Evolutionary conservation across 2,888 invertebrate species (phyloP).

Genomic region (Platypus cylindrus): DNA sequence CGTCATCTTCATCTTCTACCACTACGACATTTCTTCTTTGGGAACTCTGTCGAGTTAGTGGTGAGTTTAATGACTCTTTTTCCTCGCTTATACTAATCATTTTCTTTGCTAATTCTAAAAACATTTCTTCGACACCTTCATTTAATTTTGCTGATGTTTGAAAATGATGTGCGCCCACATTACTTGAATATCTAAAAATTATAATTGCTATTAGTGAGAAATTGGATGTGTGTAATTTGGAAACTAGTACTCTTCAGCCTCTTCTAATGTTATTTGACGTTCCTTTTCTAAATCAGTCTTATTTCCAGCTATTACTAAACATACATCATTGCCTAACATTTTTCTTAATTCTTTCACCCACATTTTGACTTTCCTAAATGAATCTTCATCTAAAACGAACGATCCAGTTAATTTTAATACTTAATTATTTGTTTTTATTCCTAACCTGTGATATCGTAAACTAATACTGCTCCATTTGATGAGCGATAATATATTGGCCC

Average conservation of each 20-base stretch:
- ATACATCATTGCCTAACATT: conserved; percentile 88
- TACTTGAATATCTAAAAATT: conserved; percentile 69
- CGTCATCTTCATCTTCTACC: conserved; percentile 13
- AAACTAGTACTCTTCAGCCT: conserved; percentile 72
- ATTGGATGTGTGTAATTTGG: not conserved
- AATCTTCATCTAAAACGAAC: conserved; percentile 60
- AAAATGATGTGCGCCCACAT: conserved; percentile 85
- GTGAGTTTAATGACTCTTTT: conserved; percentile 24
- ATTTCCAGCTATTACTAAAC: conserved; percentile 89
- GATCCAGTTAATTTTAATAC: too few relatives aligned
- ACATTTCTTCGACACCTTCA: conserved; percentile 83
- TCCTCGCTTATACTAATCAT: conserved; percentile 45
- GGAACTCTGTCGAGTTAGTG: conserved; percentile 29
- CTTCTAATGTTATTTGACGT: conserved; percentile 68
- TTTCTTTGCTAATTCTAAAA: conserved; percentile 66
- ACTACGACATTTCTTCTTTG: conserved; percentile 28
- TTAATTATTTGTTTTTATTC: too few relatives aligned
- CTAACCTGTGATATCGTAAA: conserved; percentile 47
- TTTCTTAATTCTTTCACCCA: conserved; percentile 97
- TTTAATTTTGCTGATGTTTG: conserved; percentile 90
- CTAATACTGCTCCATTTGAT: conserved; percentile 93
- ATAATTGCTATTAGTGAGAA: too few relatives aligned
- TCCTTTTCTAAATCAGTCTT: conserved; percentile 92
- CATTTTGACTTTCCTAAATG: conserved; percentile 92
- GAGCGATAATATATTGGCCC: conserved; percentile 97